Evolutionary conservation across 2,888 invertebrate genomes (phyloP), one percentile per base, ranked within the genome.

Genomic region (Rhyacophila evoluta): DNA sequence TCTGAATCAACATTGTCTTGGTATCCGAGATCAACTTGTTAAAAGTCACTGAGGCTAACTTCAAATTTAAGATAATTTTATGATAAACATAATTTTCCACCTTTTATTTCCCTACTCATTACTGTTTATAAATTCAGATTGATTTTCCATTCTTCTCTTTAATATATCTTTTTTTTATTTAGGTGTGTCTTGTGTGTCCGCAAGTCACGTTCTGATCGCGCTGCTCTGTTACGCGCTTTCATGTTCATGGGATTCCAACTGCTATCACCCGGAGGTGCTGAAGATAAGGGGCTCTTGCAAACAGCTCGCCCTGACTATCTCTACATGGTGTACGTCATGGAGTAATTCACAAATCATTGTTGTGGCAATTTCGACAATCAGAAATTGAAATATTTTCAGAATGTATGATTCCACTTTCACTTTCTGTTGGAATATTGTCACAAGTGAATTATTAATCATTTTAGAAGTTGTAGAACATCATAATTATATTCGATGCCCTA

Each of bases 171-270:
- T n/a, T n/a, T n/a, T n/a, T n/a, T n/a, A n/a, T n/a, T n/a, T n/a
- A 90, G 89, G 82, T 90, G 89, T 85, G 91, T 92, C 81, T 88
- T 92, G 86, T 95, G 95, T 88, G 93, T 97, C 86, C 92, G 93
- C 83, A 96, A 96, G 88, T 93, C 94, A 85, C 93, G 97, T 75
- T 87, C 92, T 72, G 97, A 98, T 86, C 93, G 97, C 88, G 94
- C 94, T 74, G 93, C 94, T 83, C 91, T 98, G 84, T 93, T 98
- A 83, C 94, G 98, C 84, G 97, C 98, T 37, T 98, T 98, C 92
- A 97, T 97, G 95, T 98, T 97, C 89, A 93, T 98, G 91, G 98
- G 98, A 81, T 98, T 98, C 90, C 93, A 94, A 83, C 92, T 95
- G 81, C 90, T 98, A 85, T 93, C 96, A 55, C 96, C 98, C 68